Conservation (phyloP, 2,113 vertebrate species). For the Chloropsis cyanopogon region DNA sequence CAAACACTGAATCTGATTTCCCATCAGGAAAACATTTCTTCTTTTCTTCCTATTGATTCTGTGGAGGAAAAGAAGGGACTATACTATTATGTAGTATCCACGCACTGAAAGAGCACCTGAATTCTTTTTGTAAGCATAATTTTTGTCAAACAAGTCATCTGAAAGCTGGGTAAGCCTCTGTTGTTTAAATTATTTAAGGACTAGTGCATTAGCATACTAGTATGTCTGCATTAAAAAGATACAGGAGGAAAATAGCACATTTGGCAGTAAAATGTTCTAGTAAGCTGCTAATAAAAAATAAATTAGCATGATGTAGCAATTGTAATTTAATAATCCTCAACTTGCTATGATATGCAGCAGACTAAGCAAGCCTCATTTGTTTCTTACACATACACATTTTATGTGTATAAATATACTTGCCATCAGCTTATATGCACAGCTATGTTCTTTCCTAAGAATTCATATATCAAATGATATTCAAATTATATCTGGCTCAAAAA, state of each 20-base stretch:
- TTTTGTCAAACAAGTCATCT: neutral
- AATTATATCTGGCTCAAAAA: conserved; percentile 10
- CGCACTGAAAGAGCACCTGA: neutral
- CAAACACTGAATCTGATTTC: neutral
- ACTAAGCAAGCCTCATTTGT: neutral
- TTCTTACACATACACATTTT: neutral
- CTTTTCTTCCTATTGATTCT: neutral
- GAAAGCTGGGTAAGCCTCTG: neutral
- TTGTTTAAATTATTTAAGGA: neutral
- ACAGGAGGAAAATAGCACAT: neutral
- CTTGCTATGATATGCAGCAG: neutral
- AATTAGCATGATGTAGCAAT: neutral
- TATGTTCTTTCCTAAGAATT: conserved; percentile 44
- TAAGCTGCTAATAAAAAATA: conserved; percentile 17
- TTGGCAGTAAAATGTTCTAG: neutral
- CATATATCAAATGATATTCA: conserved; percentile 6
- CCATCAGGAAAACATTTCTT: neutral
- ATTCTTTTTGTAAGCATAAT: neutral
- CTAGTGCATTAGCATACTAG: neutral
- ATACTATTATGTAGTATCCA: neutral
- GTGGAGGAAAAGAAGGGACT: neutral
- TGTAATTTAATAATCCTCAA: conserved; percentile 21
- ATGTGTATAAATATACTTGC: neutral
- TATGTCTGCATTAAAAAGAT: neutral
- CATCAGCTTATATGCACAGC: conserved; percentile 23